Evolutionary conservation across 1,140 invertebrate genomes (phyloP).

Genomic region (Drosophila nigromelanica): DNA sequence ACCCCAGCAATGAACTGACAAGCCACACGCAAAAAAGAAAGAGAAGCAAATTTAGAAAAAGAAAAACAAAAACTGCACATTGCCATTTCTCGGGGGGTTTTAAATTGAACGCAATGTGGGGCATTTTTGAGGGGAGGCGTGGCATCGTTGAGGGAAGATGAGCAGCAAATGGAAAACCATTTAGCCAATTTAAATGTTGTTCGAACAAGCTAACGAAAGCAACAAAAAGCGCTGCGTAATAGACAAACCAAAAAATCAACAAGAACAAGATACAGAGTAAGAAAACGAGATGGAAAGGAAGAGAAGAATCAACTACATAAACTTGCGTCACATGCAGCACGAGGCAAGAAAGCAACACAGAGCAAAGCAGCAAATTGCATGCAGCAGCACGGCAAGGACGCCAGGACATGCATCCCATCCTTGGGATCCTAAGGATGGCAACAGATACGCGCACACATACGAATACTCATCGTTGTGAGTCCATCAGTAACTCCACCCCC

Average conservation of each 20-base stretch:
- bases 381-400: slow-evolving; percentile 49
- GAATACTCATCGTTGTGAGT: slow-evolving; percentile 27
- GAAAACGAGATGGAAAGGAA: not conserved
- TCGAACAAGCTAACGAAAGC: slow-evolving; percentile 48
- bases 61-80: slow-evolving; percentile 4
- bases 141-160: not conserved
- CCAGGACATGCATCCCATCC: slow-evolving; percentile 37
- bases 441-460: slow-evolving; percentile 19
- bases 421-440: slow-evolving; percentile 14
- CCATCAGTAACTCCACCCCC: slow-evolving; percentile 28
- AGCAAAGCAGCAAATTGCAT: slow-evolving; percentile 53
- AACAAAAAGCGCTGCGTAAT: slow-evolving; percentile 39
- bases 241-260: slow-evolving; percentile 57
- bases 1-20: slow-evolving; percentile 20
- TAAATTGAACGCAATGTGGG: no score
- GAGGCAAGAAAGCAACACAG: slow-evolving; percentile 20
- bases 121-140: not conserved
- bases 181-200: slow-evolving; percentile 69
- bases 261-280: slow-evolving; percentile 10
- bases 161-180: slow-evolving; percentile 59
- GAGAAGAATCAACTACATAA: slow-evolving; percentile 16
- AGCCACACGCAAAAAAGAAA: slow-evolving; percentile 18
- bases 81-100: not conserved
- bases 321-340: slow-evolving; percentile 21
- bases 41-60: slow-evolving; percentile 2